A percentile compares a stretch with the other conserved stretches of the same genome.
Conservation (phyloP, 2,888 invertebrate species). For the Cheilosia urbana region DNA sequence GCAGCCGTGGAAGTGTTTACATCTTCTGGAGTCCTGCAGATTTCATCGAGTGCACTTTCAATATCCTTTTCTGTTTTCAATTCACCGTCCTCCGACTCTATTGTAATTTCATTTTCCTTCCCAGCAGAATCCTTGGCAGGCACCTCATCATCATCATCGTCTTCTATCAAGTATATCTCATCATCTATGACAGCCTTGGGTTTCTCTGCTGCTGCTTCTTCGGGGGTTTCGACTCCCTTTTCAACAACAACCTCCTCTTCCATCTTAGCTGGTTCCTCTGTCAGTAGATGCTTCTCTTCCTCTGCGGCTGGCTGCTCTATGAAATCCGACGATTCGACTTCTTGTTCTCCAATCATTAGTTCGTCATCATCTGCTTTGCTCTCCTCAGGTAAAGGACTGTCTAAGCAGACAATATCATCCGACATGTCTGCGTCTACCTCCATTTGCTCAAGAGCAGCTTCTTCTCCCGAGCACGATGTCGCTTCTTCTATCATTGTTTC, state of each 20-base stretch:
- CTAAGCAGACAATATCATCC: conserved; percentile 49
- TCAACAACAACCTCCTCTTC: conserved; percentile 8
- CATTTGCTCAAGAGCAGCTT: conserved; percentile 34
- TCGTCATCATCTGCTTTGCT: background rate
- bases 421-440: conserved; percentile 47
- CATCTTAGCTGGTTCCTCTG: background rate
- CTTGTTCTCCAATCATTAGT: background rate
- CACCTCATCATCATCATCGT: conserved; percentile 57
- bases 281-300: background rate
- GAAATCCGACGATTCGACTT: background rate
- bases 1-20: background rate
- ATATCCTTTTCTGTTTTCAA: background rate
- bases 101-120: background rate
- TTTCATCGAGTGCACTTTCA: background rate
- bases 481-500: conserved; percentile 5
- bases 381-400: conserved; percentile 37
- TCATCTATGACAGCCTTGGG: conserved; percentile 29
- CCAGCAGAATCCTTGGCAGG: conserved; percentile 11
- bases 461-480: background rate
- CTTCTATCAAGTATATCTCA: conserved; percentile 65
- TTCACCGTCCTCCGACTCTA: background rate
- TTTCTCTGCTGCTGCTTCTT: background rate
- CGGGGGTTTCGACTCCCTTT: background rate
- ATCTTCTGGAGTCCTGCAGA: conserved; percentile 11
- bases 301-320: background rate